phyloP scores from a whole-genome alignment of 92 coral and sea anemone species.

The Palythoa grandiflora region DNA sequence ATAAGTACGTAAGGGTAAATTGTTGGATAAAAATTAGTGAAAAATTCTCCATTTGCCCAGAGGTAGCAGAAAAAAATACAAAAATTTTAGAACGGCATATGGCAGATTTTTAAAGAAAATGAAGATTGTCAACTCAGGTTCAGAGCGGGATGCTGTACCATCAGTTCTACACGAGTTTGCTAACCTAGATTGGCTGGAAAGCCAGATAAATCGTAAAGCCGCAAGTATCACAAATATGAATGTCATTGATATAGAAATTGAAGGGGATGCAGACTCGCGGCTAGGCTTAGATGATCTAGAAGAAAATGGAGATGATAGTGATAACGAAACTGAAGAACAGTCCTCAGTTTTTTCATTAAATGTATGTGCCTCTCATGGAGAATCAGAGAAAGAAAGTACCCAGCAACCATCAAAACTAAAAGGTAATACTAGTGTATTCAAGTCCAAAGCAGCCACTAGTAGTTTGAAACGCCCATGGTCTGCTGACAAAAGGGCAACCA shows the following conservation, averaged over 20 bases:
- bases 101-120: neutral
- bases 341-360: neutral
- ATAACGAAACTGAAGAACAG: constrained; percentile 1
- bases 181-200: constrained; percentile 42
- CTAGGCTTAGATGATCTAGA: constrained; percentile 19
- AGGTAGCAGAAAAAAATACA: too few relatives aligned
- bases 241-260: neutral
- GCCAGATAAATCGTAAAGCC: constrained; percentile 13
- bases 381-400: constrained; percentile 22
- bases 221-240: constrained; percentile 2
- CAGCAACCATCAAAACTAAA: constrained; percentile 15
- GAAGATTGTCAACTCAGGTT: constrained; percentile 40
- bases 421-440: neutral
- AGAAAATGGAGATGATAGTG: constrained; percentile 28
- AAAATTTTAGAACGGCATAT: too few relatives aligned
- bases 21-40: too few relatives aligned
- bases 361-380: neutral
- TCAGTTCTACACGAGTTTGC: constrained; percentile 20
- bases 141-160: constrained; percentile 42
- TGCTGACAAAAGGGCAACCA: constrained; percentile 1
- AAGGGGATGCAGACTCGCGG: neutral
- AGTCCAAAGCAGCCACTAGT: neutral
- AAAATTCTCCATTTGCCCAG: too few relatives aligned
- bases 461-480: constrained; percentile 31
- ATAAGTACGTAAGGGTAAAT: too few relatives aligned